Evolutionary conservation across 2,888 invertebrate species (phyloP).

Genomic region (Drosophila atroscutellata): DNA sequence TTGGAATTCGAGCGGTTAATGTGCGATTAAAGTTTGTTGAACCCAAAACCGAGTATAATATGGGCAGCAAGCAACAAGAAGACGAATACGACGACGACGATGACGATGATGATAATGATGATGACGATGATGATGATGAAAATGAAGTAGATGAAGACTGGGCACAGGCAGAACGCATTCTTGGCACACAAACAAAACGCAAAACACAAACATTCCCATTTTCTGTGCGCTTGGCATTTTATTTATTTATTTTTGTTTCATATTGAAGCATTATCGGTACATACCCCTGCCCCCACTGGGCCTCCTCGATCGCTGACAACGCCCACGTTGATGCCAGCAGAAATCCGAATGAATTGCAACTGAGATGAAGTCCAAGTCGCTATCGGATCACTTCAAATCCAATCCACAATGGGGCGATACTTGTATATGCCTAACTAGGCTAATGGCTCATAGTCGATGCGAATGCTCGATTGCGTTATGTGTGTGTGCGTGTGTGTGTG

Average conservation of each 20-base stretch:
- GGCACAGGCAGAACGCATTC: conserved; percentile 48
- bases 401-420: conserved; percentile 21
- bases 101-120: neutral
- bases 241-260: conserved; percentile 50
- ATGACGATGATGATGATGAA: neutral
- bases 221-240: conserved; percentile 36
- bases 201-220: conserved; percentile 67
- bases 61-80: conserved; percentile 1
- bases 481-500: neutral
- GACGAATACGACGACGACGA: neutral
- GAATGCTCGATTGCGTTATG: conserved; percentile 32
- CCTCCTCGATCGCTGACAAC: neutral
- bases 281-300: conserved; percentile 5
- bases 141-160: conserved; percentile 5
- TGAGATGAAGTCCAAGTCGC: conserved; percentile 42
- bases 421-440: conserved; percentile 45
- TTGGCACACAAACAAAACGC: conserved; percentile 58
- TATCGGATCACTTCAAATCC: conserved; percentile 23
- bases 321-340: conserved; percentile 18
- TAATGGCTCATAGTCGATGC: conserved; percentile 44
- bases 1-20: conserved; percentile 59
- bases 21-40: conserved; percentile 76
- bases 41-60: conserved; percentile 41
- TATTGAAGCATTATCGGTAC: conserved; percentile 52
- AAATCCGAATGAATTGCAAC: conserved; percentile 46